Evolutionary conservation across 2,797 vertebrate species (phyloP), one percentile per base, ranked within the genome.

Genomic region (Leuciscus waleckii): DNA sequence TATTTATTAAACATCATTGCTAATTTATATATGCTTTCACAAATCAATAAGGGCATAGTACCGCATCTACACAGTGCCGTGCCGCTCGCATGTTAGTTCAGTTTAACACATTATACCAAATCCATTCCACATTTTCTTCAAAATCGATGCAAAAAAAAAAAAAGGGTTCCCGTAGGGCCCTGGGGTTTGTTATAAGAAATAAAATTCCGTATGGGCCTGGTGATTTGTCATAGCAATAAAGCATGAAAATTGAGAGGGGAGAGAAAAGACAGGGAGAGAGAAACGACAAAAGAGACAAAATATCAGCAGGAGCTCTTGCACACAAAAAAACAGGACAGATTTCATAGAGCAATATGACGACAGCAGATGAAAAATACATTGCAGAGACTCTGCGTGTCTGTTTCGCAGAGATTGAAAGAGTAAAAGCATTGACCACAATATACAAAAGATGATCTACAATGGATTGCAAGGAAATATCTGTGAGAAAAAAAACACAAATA

Each of bases 241-340:
- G 39, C 39, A 32, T 0, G 5, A 14, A 19, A 46, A 32, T 23
- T 65, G 58, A 21, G 17, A 43, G 37, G 54, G 4, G 76, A 43
- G 21, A n/a, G 5, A 35, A 54, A 23, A 75, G 26, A 21, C 10
- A 35, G 29, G n/a, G 21, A 39, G 37, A 58, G 7, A 23, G 6
- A 77, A n/a, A 63, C 63, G 16, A 32, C 76, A 63, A 63, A 39
- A 56, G 32, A 80, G 32, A 69, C 78, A 79, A 51, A 81, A 58
- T 41, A 70, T 70, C 79, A 81, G 49, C 16, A 41, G 49, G 49
- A 69, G 23, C 65, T 81, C 21, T 69, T 37, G 21, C 19, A n/a
- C 11, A 16, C 21, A 81, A 39, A 54, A 54, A 49, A 54, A 19
- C 16, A 0, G 11, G 41, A 63, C 56, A 0, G 56, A 63, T 39